A percentile compares a stretch with the other conserved stretches of the same genome.
These are phyloP conservation scores for Drymonia ruficornis DNA, from an alignment of 2,888 invertebrate species.

Conservation along the genomic window DNA sequence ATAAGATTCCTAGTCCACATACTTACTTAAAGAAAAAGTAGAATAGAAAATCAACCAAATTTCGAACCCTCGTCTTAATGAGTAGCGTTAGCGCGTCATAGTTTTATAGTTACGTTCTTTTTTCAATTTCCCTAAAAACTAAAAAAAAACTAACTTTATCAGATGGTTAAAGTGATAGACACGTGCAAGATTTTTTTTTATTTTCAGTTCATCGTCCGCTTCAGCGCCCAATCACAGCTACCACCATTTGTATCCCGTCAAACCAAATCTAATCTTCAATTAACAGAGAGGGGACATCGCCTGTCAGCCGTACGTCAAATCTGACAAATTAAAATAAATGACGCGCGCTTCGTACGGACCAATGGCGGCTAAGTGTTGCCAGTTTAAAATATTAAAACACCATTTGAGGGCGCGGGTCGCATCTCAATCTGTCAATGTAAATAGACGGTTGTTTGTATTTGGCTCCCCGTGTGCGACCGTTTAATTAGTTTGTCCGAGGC, in stretches of 20 bases:
- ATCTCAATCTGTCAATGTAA: constrained; percentile 75
- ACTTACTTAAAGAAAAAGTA: too few relatives aligned
- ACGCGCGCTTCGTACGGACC: constrained; percentile 63
- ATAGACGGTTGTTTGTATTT: constrained; percentile 68
- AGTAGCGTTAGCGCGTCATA: too few relatives aligned
- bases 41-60: too few relatives aligned
- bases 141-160: too few relatives aligned
- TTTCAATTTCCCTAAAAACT: too few relatives aligned
- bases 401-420: constrained; percentile 66
- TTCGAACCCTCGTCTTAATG: too few relatives aligned
- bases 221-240: constrained; percentile 2
- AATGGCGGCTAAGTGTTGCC: constrained; percentile 63
- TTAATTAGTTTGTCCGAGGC: constrained; percentile 70
- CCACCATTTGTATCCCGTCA: not conserved
- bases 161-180: too few relatives aligned
- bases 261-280: constrained; percentile 38
- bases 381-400: constrained; percentile 81
- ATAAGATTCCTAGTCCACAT: too few relatives aligned
- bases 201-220: constrained; percentile 3
- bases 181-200: not conserved
- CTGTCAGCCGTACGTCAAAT: constrained; percentile 54
- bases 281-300: constrained; percentile 44
- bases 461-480: constrained; percentile 56
- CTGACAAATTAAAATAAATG: constrained; percentile 82
- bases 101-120: too few relatives aligned